Evolutionary conservation across 2,797 vertebrate species (phyloP).

Genomic region (Odontamblyopus rebecca): DNA sequence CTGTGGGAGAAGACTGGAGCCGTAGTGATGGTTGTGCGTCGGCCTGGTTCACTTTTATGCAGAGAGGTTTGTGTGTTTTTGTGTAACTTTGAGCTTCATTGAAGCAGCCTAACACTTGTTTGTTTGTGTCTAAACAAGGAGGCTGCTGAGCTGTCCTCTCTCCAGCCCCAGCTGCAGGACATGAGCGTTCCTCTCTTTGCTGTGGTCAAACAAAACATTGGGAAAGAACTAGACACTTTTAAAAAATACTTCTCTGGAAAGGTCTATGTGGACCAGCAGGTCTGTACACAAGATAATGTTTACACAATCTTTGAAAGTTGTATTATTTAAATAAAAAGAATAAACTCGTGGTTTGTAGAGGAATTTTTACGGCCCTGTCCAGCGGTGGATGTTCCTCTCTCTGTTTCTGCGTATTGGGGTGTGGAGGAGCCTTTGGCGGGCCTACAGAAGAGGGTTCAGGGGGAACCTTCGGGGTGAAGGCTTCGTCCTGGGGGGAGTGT

Average conservation of each 20-base stretch:
- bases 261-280: constrained; percentile 90
- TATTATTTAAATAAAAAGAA: constrained; percentile 27
- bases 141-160: constrained; percentile 86
- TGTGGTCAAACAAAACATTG: constrained; percentile 90
- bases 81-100: not conserved
- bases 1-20: constrained; percentile 87
- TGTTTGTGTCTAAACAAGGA: constrained; percentile 36
- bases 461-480: constrained; percentile 89
- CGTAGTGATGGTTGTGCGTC: constrained; percentile 88
- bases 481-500: constrained; percentile 86
- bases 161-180: constrained; percentile 86
- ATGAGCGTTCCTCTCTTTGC: constrained; percentile 89
- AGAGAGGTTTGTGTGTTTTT: constrained; percentile 78
- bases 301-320: not conserved
- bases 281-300: constrained; percentile 44
- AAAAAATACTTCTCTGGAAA: constrained; percentile 89
- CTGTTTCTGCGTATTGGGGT: constrained; percentile 82
- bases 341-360: constrained; percentile 67
- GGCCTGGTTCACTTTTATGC: constrained; percentile 94
- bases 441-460: constrained; percentile 80
- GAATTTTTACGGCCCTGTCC: constrained; percentile 85
- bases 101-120: not conserved
- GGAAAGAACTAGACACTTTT: constrained; percentile 87
- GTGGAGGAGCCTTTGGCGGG: constrained; percentile 83
- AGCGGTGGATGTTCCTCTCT: constrained; percentile 81